Evolutionary conservation across 2,797 vertebrate genomes (phyloP), one percentile per base, ranked within the genome.

Genomic region (Coranthus polyacanthus): DNA sequence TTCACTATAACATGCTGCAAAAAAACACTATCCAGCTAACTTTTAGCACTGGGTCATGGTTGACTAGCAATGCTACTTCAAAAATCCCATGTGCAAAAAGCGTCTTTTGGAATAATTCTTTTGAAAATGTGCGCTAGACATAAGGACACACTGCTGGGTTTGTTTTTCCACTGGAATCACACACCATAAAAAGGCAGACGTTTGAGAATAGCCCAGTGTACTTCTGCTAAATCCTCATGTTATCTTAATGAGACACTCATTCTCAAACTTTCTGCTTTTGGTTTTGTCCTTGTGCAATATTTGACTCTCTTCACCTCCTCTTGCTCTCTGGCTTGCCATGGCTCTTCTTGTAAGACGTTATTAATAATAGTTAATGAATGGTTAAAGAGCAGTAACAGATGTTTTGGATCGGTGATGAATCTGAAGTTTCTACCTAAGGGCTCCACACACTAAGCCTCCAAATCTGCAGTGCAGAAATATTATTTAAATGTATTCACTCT

Each of bases 401-500:
- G 58, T 60, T 63, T 51, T 59, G 20, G 26, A 44, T 15, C 4
- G 1, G 21, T 22, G 3, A 32, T 37, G 24, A 65, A 66, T 54
- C 46, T 52, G 20, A 34, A 42, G 5, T 16, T 37, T 49, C 34
- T 42, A 50, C 38, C 32, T 21, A 34, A 56, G 42, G 46, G 29
- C 16, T 53, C 29, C 34, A 45, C 50, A 42, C 29, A 18, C 50
- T 46, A 61, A 66, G 60, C 51, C 62, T 39, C 39, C n/a, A 11
- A 70, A 36, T 20, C 65, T 20, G 36, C 41, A 37, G 5, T 53
- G 49, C 18, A 62, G 52, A 37, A 51, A 67, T 55, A 50, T 59
- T 67, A 63, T 59, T 63, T 17, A 53, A 67, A 78, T 64, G 24
- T 59, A 67, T 70, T 74, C 66, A 39, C 39, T 52, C 47, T 70